A percentile compares a stretch with the other conserved stretches of the same genome.
Evolutionary conservation across 92 coral and sea anemone species (phyloP).

Genomic region (Bergia puertoricense): DNA sequence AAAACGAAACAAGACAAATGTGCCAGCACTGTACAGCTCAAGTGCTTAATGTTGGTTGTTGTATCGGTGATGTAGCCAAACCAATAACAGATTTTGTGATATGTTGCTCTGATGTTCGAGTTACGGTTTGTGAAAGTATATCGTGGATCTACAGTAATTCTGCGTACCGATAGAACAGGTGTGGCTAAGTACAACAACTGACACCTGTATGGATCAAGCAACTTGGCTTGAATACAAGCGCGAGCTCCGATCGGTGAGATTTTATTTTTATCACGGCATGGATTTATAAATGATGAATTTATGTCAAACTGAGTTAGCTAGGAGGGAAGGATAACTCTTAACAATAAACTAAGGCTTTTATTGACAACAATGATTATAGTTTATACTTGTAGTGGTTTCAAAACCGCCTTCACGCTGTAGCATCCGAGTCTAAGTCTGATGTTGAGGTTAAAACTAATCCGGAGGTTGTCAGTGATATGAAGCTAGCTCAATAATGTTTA

Average conservation of each 20-base stretch:
- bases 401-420: not conserved
- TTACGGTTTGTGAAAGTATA: not conserved
- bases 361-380: not conserved
- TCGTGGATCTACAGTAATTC: not conserved
- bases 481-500: not conserved
- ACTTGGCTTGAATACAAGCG: slow-evolving; percentile 20
- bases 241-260: slow-evolving; percentile 8
- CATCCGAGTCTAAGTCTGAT: no score
- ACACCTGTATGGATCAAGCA: slow-evolving; percentile 5
- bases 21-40: not conserved
- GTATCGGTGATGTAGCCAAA: not conserved
- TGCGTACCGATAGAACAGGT: no score
- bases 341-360: no score
- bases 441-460: no score
- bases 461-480: no score
- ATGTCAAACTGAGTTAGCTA: not conserved
- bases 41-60: not conserved
- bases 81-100: no score
- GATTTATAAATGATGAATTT: not conserved
- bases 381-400: not conserved
- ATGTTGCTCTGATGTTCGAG: not conserved
- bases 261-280: not conserved
- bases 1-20: not conserved
- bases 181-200: not conserved
- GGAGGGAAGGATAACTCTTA: no score